Base-by-base conservation (phyloP, 2,888 invertebrate species). In the Coelinius sp. region DNA sequence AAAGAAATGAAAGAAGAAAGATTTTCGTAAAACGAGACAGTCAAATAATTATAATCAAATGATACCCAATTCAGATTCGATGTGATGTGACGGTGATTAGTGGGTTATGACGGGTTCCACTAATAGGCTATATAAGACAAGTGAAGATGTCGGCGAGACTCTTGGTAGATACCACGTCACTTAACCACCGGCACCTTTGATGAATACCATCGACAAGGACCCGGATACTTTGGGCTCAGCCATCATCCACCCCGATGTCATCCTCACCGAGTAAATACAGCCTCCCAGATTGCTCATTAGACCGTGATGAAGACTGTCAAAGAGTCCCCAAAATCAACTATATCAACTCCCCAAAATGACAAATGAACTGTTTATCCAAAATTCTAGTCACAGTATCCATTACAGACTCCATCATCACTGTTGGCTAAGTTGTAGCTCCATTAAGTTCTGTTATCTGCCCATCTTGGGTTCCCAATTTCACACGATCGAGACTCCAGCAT, bases 101-200 rank as follows among this genome's bases (percentile, higher is more conserved):
- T 81, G 78, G 81, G 78, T 82, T 81, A 80, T 81, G 83, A 84
- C 79, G 82, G 82, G 79, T 80, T 76, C 83, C 79, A 81, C 83
- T 84, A 86, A 85, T 85, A 84, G 83, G 83, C 81, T n/a, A n/a
- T n/a, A 83, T 76, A 76, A 79, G 82, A 80, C 82, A 82, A 82
- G 83, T 80, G 82, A 83, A 83, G 84, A 86, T 77, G 84, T 85
- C 81, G 81, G 76, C 75, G 64, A 73, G 41, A 53, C 62, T 46
- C 62, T 46, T 12, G 75, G 82, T 78, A 79, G 80, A 82, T 79
- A 82, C 84, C 84, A 83, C 79, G 79, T 80, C 79, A 80, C 79
- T 68, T 72, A 59, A 70, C 52, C 65, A 80, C 82, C 86, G 86
- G 86, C 81, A 76, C 78, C 84, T 86, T 86, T 86, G 85, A 85